Percentiles rank a stretch among this genome's conserved stretches.
phyloP scores from a whole-genome alignment of 1,140 invertebrate species.

The Vanessa tameamea region DNA sequence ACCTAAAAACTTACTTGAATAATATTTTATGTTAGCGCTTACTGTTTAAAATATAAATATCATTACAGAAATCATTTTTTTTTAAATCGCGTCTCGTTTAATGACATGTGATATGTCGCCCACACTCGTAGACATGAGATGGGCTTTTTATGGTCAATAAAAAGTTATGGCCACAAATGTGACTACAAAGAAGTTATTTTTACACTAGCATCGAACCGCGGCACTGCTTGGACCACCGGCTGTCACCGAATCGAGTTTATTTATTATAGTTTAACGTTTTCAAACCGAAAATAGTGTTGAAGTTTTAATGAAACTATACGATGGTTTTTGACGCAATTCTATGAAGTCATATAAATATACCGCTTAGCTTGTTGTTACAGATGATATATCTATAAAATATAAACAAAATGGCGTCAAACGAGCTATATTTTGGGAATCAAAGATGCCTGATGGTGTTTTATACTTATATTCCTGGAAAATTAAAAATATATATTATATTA shows the following conservation, averaged over 20 bases:
- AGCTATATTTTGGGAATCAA: too few relatives aligned
- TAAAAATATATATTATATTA: too few relatives aligned
- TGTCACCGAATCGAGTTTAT: conserved; percentile 8
- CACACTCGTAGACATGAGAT: conserved; percentile 28
- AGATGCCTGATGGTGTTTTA: too few relatives aligned
- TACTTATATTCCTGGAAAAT: too few relatives aligned
- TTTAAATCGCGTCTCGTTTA: not conserved
- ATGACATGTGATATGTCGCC: not conserved
- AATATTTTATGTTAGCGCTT: too few relatives aligned
- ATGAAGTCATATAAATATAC: not conserved
- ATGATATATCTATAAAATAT: not conserved
- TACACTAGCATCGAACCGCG: conserved; percentile 9
- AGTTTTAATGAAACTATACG: conserved; percentile 8
- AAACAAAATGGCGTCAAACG: not conserved
- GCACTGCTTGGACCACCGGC: conserved; percentile 13
- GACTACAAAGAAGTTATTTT: conserved; percentile 35
- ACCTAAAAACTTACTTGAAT: too few relatives aligned
- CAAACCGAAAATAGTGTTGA: not conserved
- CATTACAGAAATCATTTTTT: not conserved
- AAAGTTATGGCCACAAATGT: conserved; percentile 39
- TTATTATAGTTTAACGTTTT: conserved; percentile 7
- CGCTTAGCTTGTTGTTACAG: conserved; percentile 1
- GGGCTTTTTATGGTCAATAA: conserved; percentile 36
- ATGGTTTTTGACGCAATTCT: not conserved
- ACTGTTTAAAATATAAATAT: too few relatives aligned